These are phyloP conservation scores for Spea hammondii DNA, from an alignment of 2,797 vertebrate genomes.

Conservation along the genomic window DNA sequence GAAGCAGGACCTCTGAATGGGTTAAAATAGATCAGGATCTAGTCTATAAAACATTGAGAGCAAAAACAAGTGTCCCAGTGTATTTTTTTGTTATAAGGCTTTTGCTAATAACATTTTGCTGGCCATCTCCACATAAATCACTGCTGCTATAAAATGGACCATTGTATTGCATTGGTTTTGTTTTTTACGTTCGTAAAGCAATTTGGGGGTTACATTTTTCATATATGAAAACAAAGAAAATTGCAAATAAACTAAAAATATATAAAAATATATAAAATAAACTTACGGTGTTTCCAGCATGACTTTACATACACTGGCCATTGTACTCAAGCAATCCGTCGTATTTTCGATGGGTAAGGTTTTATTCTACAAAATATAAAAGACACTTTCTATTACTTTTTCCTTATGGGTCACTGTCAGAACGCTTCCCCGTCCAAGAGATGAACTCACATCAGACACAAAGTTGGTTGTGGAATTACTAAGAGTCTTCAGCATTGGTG, in stretches of 20 bases:
- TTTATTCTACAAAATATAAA: slow-evolving; percentile 79
- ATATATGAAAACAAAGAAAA: too few relatives aligned
- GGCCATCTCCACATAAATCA: too few relatives aligned
- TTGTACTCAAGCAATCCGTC: slow-evolving; percentile 96
- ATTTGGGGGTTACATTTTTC: too few relatives aligned
- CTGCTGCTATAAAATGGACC: too few relatives aligned
- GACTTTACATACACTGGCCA: slow-evolving; percentile 98
- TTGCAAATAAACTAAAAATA: too few relatives aligned
- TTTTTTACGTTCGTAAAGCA: too few relatives aligned
- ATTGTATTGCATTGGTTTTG: too few relatives aligned
- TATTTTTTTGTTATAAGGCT: too few relatives aligned
- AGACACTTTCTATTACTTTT: neutral
- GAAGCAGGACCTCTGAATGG: too few relatives aligned
- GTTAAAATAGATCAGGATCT: neutral
- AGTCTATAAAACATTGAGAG: too few relatives aligned
- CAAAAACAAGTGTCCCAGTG: too few relatives aligned
- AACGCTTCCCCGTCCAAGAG: neutral
- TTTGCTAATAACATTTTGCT: too few relatives aligned
- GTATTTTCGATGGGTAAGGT: slow-evolving; percentile 97
- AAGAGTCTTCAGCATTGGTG: slow-evolving; percentile 95
- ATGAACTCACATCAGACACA: slow-evolving; percentile 84
- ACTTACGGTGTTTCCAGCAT: slow-evolving; percentile 99
- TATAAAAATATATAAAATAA: neutral
- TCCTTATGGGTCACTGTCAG: neutral
- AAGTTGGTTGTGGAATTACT: slow-evolving; percentile 94